Percentiles rank a stretch among this genome's conserved stretches.
Conservation (phyloP, 2,888 invertebrate genomes). For the Callimorpha dominula region DNA sequence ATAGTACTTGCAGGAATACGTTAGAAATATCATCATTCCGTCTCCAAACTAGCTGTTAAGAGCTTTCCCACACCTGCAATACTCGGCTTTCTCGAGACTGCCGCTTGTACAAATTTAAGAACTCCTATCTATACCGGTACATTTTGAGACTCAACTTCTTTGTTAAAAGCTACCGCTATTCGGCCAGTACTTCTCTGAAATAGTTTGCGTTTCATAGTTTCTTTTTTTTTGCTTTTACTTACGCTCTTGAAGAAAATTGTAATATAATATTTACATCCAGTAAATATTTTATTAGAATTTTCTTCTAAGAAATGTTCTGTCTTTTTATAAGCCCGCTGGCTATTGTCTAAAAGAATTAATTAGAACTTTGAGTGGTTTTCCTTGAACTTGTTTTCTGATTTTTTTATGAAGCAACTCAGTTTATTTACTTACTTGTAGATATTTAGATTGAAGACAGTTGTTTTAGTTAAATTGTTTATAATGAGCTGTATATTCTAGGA, state of each 20-base stretch:
- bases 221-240: background rate
- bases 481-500: background rate
- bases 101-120: slow-evolving; percentile 42
- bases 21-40: slow-evolving; percentile 65
- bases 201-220: background rate
- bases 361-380: slow-evolving; percentile 1
- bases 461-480: background rate
- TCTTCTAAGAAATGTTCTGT: background rate
- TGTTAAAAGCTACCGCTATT: slow-evolving; percentile 12
- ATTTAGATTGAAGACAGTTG: background rate
- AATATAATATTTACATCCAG: background rate
- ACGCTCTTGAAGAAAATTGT: background rate
- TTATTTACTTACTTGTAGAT: background rate
- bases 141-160: slow-evolving; percentile 28
- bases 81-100: slow-evolving; percentile 24
- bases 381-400: background rate
- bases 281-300: background rate
- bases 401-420: background rate
- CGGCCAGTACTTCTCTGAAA: background rate
- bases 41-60: slow-evolving; percentile 65
- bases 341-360: slow-evolving; percentile 3
- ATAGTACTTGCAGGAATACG: slow-evolving; percentile 47
- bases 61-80: slow-evolving; percentile 56
- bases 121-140: slow-evolving; percentile 26
- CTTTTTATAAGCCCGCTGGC: background rate